Conservation (phyloP, 2,888 invertebrate species). For the Leptodirus hochenwartii region DNA sequence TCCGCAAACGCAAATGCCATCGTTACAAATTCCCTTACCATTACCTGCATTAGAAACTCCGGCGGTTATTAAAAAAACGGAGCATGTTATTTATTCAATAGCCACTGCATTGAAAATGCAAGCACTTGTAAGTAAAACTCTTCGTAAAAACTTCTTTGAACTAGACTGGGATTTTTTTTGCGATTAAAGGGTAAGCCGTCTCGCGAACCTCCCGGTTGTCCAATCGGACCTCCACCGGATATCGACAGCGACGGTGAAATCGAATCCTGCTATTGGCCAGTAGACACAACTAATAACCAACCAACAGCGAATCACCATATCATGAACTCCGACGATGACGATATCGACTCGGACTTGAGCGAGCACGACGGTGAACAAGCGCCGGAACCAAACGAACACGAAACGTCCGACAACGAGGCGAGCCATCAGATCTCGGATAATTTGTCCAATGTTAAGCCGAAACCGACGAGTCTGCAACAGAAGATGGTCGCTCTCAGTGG, state of each 20-base stretch:
- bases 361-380: constrained; percentile 9
- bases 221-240: constrained; percentile 68
- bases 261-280: constrained; percentile 25
- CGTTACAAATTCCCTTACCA: constrained; percentile 20
- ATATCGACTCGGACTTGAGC: constrained; percentile 20
- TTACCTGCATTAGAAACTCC: too few species aligned
- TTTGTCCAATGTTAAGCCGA: constrained; percentile 21
- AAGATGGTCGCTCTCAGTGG: constrained; percentile 79
- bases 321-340: constrained; percentile 28
- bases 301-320: constrained; percentile 19
- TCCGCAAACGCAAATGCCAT: constrained; percentile 24
- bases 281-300: constrained; percentile 16
- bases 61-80: constrained; percentile 23
- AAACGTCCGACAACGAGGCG: constrained; percentile 11
- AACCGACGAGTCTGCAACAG: constrained; percentile 65
- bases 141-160: not conserved
- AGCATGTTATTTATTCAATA: constrained; percentile 27
- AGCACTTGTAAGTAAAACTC: constrained; percentile 22
- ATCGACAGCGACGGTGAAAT: constrained; percentile 45
- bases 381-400: constrained; percentile 10
- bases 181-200: constrained; percentile 28
- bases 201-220: constrained; percentile 69
- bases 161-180: not conserved
- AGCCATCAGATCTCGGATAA: too few species aligned
- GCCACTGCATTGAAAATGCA: constrained; percentile 27